Evolutionary conservation across 2,888 invertebrate species (phyloP).

Genomic region (Drosophila quinaria): DNA sequence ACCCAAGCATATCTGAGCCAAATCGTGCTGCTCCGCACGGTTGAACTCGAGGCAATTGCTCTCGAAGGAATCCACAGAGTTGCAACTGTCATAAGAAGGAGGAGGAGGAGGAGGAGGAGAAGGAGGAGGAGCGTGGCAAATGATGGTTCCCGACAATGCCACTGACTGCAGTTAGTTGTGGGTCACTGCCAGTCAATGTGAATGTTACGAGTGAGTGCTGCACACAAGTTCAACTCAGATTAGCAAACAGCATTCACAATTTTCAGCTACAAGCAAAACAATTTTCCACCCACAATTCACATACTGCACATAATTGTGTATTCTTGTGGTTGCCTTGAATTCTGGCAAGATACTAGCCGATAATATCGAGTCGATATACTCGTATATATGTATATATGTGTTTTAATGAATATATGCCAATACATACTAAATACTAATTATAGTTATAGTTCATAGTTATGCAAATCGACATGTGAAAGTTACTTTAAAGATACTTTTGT

Average conservation of each 20-base stretch:
- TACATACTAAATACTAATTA: no score
- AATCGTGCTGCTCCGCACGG: conserved; percentile 53
- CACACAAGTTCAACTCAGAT: conserved; percentile 21
- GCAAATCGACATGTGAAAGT: no score
- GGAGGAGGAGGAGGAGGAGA: background rate
- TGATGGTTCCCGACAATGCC: conserved; percentile 12
- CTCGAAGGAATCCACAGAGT: conserved; percentile 38
- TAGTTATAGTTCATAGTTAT: no score
- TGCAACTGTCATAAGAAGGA: conserved; percentile 42
- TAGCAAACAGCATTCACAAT: conserved; percentile 34
- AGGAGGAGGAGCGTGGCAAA: conserved; percentile 2
- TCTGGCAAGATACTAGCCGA: no score
- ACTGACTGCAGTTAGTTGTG: conserved; percentile 55
- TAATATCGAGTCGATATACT: no score
- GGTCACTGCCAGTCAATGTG: conserved; percentile 47
- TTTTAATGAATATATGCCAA: no score
- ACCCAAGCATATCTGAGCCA: conserved; percentile 34
- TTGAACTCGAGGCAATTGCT: conserved; percentile 44
- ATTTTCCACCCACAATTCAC: background rate
- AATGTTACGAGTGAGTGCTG: conserved; percentile 10
- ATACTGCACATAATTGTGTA: no score
- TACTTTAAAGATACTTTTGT: no score
- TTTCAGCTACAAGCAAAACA: conserved; percentile 11
- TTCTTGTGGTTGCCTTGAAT: no score
- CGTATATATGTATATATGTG: no score